A percentile compares a stretch with the other conserved stretches of the same genome.
Conservation (phyloP, 2,797 vertebrate species). For the Sebastes steindachneri region DNA sequence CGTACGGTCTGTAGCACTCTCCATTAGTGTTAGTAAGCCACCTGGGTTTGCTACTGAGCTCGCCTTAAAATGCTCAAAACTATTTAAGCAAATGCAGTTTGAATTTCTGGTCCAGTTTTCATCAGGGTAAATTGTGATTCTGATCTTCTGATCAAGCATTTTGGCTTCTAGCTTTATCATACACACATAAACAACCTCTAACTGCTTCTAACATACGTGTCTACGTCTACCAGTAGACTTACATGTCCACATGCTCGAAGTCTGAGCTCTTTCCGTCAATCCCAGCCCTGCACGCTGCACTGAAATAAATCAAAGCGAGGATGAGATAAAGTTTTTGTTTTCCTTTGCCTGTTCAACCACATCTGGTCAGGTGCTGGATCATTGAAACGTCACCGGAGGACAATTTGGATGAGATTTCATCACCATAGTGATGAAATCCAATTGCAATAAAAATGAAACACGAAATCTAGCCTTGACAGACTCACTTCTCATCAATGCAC, state of each 20-base stretch:
- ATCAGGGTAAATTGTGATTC: neutral
- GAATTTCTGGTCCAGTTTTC: neutral
- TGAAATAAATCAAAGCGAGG: conserved; percentile 33
- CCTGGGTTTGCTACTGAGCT: rapidly evolving
- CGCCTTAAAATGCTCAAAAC: neutral
- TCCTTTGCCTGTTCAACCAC: conserved; percentile 31
- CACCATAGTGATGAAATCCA: conserved; percentile 60
- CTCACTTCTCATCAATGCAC: conserved; percentile 23
- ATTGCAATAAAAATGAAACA: conserved; percentile 65
- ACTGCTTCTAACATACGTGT: neutral
- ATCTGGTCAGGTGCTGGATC: conserved; percentile 56
- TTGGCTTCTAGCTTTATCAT: neutral
- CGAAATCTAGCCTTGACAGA: conserved; percentile 38
- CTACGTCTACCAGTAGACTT: neutral
- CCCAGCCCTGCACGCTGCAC: neutral
- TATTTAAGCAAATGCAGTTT: neutral
- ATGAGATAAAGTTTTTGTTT: conserved; percentile 32
- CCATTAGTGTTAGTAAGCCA: too few species aligned
- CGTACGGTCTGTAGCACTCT: too few species aligned
- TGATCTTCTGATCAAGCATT: neutral
- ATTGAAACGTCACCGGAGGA: conserved; percentile 51
- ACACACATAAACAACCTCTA: neutral
- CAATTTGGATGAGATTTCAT: conserved; percentile 63
- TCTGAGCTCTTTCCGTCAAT: neutral
- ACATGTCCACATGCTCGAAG: neutral